Base-by-base conservation (phyloP, 2,797 vertebrate genomes). In the Phataginus tetradactyla region DNA sequence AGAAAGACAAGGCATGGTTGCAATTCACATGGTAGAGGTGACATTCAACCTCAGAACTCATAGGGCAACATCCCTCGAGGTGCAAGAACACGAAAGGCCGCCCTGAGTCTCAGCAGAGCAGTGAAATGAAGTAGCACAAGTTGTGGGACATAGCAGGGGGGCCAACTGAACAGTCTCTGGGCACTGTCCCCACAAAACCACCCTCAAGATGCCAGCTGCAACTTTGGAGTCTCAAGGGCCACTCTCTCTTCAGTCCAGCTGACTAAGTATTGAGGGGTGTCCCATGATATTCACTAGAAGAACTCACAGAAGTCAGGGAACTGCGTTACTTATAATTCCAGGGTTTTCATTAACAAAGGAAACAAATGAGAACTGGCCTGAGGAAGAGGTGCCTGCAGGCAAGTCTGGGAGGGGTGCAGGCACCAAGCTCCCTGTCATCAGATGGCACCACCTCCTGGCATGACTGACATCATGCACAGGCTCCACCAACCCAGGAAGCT, bases 11-110 rank as follows among this genome's bases (percentile, higher is more conserved):
- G 9, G 17, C 27, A 61, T 4, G 4, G 23, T 8, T 39, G 42
- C 11, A 15, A 4, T 3, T 13, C 17, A 7, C 66, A 34, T 2
- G 3, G 45, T 34, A 27, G 45, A 39, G 15, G 34, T 29, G 25
- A 2, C 3, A 5, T 12, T 75, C 4, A 49, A 32, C 10, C 42
- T 15, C 17, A 1, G 32, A 53, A 66, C 25, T 32, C 18, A 11
- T 4, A 1, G 0, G 4, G 3, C 4, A n/a, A 12, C 12, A 11
- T 49, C 34, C 7, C 5, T 51, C 0, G 1, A 27, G 5, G 32
- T 5, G n/a, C 11, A 61, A 25, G 42, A 21, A 25, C 5, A 32
- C 12, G 7, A 3, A 15, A n/a, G 79, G 18, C 39, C 51, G 34
- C 4, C 1, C 0, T 10, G 29, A 51, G 20, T 23, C 18, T 64